Base-by-base conservation (phyloP, 2,888 invertebrate species). In the Adelognathus sp. region DNA sequence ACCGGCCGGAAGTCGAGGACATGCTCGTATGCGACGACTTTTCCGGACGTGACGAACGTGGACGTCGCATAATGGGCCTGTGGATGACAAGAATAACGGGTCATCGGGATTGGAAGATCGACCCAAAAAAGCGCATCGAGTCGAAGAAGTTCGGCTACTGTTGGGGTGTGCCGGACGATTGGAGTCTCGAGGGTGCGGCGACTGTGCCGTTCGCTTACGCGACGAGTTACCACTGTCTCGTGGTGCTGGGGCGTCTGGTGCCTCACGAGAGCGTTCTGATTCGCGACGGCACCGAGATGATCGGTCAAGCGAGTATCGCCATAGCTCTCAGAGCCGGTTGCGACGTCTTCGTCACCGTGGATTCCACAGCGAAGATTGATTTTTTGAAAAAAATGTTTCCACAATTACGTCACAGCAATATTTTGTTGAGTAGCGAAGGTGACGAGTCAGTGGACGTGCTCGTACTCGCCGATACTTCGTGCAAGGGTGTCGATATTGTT, bases 291-390 rank as follows among this genome's bases (percentile, higher is more conserved):
- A 96, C 97, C 81, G 99, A 98, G 75, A 98, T 98, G 87, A 98
- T 99, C 36, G 99, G 99, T 5, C 98, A 98, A 93, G 99, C 99
- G 1, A 98, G 99, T 81, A 98, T 99, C 87, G 94, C 97, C 21
- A 96, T 99, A 87, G 98, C 98, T 66, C 93, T 99, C 66, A 95
- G 96, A 90, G 94, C 96, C 92, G 98, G 98, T 61, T 96, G 98
- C 92, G 95, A 94, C 67, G 98, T 98, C 4, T 98, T 94, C 92
- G 97, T 99, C 11, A 99, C 99, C 0, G 98, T 98, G 63, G 97
- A 97, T 78, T 96, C 97, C 74, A 92, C 94, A 84, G 96, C 97
- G 81, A 98, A 98, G 92, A 94, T 96, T 80, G 95, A 96, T 73
- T 98, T 97, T 93, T 93, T 99, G 81, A 96, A 96, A 91, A 94